Percentiles rank a stretch among this genome's conserved stretches.
Conservation (phyloP, 2,797 vertebrate species). For the Manis crassicaudata region DNA sequence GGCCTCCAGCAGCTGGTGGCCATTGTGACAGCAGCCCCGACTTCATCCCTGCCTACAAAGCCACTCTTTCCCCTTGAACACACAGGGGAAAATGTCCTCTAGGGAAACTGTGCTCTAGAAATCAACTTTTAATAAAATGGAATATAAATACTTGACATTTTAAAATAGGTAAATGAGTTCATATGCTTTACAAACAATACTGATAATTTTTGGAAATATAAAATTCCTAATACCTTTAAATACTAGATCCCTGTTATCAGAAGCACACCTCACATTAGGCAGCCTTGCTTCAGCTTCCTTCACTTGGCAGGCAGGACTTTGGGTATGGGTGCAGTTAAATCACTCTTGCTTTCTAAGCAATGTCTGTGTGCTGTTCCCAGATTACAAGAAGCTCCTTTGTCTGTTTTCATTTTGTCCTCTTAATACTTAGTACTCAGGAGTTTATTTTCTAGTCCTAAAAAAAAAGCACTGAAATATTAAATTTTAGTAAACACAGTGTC, state of each 20-base stretch:
- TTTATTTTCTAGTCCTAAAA: background rate
- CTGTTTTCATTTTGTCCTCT: no score
- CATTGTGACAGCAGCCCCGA: background rate
- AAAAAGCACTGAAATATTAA: background rate
- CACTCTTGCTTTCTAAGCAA: background rate
- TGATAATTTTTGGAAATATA: background rate
- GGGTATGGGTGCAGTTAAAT: background rate
- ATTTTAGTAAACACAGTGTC: background rate
- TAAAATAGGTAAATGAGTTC: background rate
- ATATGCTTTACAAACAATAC: background rate
- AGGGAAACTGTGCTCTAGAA: background rate
- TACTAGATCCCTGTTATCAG: background rate
- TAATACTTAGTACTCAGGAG: background rate
- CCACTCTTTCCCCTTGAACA: background rate
- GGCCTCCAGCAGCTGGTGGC: background rate
- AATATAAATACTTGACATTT: background rate
- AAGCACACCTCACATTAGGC: background rate
- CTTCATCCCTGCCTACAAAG: background rate
- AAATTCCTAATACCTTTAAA: background rate
- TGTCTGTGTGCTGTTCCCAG: background rate
- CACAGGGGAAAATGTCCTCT: background rate
- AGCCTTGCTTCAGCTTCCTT: background rate
- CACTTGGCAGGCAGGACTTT: background rate
- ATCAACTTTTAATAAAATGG: background rate
- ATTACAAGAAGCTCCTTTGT: background rate